A percentile compares a stretch with the other conserved stretches of the same genome.
phyloP scores from a whole-genome alignment of 2,888 invertebrate species.

The Pammene aurita region DNA sequence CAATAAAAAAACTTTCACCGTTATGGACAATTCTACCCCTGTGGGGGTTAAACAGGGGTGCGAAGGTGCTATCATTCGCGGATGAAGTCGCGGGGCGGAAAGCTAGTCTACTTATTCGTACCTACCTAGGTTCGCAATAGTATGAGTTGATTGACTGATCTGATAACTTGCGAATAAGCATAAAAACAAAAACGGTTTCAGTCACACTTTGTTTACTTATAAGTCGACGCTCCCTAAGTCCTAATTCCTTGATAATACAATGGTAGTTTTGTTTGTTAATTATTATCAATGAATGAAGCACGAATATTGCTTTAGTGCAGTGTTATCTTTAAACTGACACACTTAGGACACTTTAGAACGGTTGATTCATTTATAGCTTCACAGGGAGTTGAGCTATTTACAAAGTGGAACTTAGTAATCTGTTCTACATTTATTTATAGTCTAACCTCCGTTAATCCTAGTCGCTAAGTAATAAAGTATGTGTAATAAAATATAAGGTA shows the following conservation, averaged over 20 bases:
- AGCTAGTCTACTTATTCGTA: too few species aligned
- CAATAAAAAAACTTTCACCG: too few species aligned
- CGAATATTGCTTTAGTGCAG: slow-evolving; percentile 24
- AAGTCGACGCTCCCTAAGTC: slow-evolving; percentile 61
- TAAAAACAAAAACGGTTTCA: slow-evolving; percentile 6
- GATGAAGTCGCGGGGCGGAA: too few species aligned
- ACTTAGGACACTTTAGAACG: background rate
- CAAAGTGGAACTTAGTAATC: slow-evolving; percentile 9
- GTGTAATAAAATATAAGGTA: background rate
- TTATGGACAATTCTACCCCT: too few species aligned
- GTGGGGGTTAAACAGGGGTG: too few species aligned
- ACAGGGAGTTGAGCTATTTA: background rate
- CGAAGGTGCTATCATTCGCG: too few species aligned
- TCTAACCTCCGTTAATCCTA: background rate
- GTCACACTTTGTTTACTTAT: slow-evolving; percentile 43
- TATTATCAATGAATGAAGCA: slow-evolving; percentile 35
- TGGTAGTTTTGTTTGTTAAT: slow-evolving; percentile 35
- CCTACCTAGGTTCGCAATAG: too few species aligned
- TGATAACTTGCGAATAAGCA: slow-evolving; percentile 1
- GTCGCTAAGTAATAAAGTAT: background rate
- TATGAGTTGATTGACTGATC: too few species aligned
- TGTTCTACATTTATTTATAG: background rate
- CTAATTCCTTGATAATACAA: slow-evolving; percentile 55
- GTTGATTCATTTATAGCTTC: background rate
- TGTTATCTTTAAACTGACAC: slow-evolving; percentile 20